Evolutionary conservation across 2,888 invertebrate genomes (phyloP), one percentile per base, ranked within the genome.

Genomic region (Achlya flavicornis): DNA sequence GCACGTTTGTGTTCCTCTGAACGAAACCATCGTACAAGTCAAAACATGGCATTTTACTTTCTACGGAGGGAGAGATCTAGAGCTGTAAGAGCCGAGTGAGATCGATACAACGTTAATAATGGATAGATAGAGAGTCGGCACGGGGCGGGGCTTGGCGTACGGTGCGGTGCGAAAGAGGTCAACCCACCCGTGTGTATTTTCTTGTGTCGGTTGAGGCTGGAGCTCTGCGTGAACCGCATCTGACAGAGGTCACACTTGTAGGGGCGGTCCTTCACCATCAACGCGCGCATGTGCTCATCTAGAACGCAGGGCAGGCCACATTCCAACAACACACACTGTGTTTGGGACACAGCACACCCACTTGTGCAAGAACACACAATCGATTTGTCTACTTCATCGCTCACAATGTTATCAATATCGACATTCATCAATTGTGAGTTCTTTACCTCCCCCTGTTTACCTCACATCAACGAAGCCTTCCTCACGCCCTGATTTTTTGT

Each of bases 161-260:
- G 53, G 53, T 81, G 80, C 83, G 81, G 80, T 76, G 84, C 80
- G 78, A 75, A 79, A 80, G 76, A 81, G 75, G 77, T 80, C 72
- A 86, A 93, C 94, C 89, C 92, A 94, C 94, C 94, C 84, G 96
- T 96, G 84, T 96, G 96, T 77, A 96, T 95, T 85, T 96, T 95
- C 91, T 95, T 96, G 92, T 96, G 96, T 80, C 96, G 95, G 90
- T 96, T 96, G 83, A 96, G 94, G 86, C 96, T 96, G 91, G 95
- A 95, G 89, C 96, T 96, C 91, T 96, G 96, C 82, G 95, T 96
- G 90, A 96, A 96, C 88, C 95, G 94, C 91, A 96, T 96, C 87
- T 95, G 94, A 88, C 96, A 96, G 84, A 95, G 90, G 78, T 95
- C 95, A 88, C 96, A 96, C 89, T 95, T 95, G 92, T 95, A 95